Evolutionary conservation across 2,888 invertebrate genomes (phyloP), one percentile per base, ranked within the genome.

Genomic region (Erebia ligea): DNA sequence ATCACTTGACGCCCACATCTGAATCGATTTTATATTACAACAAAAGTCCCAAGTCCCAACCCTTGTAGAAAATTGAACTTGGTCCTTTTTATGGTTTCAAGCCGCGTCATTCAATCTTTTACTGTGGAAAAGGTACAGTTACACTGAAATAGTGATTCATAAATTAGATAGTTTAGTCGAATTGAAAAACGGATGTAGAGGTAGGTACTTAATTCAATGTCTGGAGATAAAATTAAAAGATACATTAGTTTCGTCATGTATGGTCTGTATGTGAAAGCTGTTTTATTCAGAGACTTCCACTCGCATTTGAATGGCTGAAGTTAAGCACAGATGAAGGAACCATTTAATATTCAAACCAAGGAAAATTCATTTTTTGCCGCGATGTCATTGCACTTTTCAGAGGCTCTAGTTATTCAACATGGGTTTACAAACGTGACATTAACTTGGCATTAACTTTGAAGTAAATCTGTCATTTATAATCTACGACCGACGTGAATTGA

Each of bases 61-160:
- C 67, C 58, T 67, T 67, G 67, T 67, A 54, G 17, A 57, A 57
- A 57, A 64, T 63, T 52, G 67, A 70, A 71, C 69, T 68, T 69
- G 68, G 64, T 73, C 59, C 42, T 65, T 74, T 76, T 70, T 76
- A 76, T 72, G 76, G 76, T 73, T 76, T 76, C 73, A 68, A 71
- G 50, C 54, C 54, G 54, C 73, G 73, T 74, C 72, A 74, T 69
- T 54, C 67, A 73, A 56, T 71, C 63, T 61, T 69, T 73, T 59
- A 56, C 67, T 62, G 58, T 61, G 58, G 45, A 21, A 57, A 62
- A 61, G 57, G 15, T 63, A 34, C 58, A 67, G 59, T 70, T 65
- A 67, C 61, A 67, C 3, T 21, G 45, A 57, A 54, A 59, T 62
- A 15, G 62, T 61, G 57, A 67, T 63, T 57, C 67, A 67, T 56